phyloP scores from a whole-genome alignment of 2,113 vertebrate genomes.

The Perca schrenkii region DNA sequence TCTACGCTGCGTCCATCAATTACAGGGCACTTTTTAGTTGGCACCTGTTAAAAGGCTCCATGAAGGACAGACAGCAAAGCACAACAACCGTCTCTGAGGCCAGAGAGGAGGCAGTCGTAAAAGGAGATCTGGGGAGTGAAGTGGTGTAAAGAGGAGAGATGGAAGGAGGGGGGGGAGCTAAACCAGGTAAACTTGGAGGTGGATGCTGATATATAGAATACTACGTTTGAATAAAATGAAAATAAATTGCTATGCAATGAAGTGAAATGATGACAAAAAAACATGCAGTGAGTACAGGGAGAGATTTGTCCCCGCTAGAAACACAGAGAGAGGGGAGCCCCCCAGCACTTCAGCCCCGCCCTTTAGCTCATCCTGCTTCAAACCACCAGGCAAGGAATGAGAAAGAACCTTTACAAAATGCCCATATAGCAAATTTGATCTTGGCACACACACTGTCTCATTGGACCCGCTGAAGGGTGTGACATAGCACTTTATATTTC shows the following conservation, averaged over 20 bases:
- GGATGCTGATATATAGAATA: neutral
- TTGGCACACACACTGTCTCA: neutral
- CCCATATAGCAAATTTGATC: neutral
- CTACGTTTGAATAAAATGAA: neutral
- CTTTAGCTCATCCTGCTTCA: slow-evolving; percentile 30
- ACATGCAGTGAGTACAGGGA: neutral
- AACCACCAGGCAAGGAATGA: neutral
- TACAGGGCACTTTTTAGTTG: slow-evolving; percentile 50
- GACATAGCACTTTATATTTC: neutral
- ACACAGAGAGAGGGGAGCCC: neutral
- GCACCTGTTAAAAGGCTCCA: slow-evolving; percentile 61
- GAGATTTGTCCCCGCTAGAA: neutral
- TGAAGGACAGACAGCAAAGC: slow-evolving; percentile 25
- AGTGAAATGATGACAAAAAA: neutral
- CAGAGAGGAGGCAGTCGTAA: neutral
- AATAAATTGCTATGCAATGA: neutral
- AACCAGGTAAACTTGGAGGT: neutral
- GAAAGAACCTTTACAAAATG: neutral
- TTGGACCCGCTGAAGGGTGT: neutral
- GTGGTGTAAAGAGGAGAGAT: neutral
- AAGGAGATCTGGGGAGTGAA: neutral
- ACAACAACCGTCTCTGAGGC: slow-evolving; percentile 31
- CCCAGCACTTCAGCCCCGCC: slow-evolving; percentile 43
- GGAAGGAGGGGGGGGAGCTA: neutral
- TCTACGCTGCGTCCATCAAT: slow-evolving; percentile 61